Base-by-base conservation (phyloP, 2,888 invertebrate genomes). In the Gymnocheta viridis region DNA sequence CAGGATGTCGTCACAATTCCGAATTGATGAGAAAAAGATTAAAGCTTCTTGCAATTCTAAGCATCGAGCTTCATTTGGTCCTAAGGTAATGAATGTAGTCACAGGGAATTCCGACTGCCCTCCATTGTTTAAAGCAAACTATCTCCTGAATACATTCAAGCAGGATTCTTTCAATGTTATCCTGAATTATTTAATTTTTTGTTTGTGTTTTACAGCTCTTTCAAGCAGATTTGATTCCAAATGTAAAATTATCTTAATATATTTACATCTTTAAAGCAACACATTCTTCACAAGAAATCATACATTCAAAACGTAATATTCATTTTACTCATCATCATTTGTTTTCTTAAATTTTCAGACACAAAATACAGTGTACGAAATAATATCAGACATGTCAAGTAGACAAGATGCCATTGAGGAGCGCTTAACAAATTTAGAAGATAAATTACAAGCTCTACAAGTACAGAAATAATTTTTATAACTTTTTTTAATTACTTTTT, bases 291-390 rank as follows among this genome's bases (percentile, higher is more conserved):
- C 5, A 38, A 10, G 14, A n/a, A 35, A 19, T 44, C 41, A 70
- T 22, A 17, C 19, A 14, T 19, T 24, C n/a, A 41, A n/a, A 35
- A 29, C 6, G 3, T 12, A 54, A 12, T 4, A 0, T 27, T 41
- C n/a, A n/a, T 32, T 41, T 19, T 41, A 49, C 19, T 66, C 27
- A 72, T 73, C 58, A 35, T 72, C 19, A 44, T 72, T 72, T 69
- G 41, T 82, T 74, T 19, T 78, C 24, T 56, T 56, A 64, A 64
- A 66, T 60, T 85, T 85, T 22, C 94, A 99, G 99, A 99, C 98
- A 87, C 98, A 99, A 93, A 98, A 98, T 91, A 98, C 98, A 72
- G 98, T 99, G 87, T 99, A 99, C 92, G 99, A 99, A 93, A 96
- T 99, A 89, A 98, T 99, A 86, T 97, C 98, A 77, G 99, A 99